Evolutionary conservation across 2,888 invertebrate genomes (phyloP).

Genomic region (Andrena dorsata): DNA sequence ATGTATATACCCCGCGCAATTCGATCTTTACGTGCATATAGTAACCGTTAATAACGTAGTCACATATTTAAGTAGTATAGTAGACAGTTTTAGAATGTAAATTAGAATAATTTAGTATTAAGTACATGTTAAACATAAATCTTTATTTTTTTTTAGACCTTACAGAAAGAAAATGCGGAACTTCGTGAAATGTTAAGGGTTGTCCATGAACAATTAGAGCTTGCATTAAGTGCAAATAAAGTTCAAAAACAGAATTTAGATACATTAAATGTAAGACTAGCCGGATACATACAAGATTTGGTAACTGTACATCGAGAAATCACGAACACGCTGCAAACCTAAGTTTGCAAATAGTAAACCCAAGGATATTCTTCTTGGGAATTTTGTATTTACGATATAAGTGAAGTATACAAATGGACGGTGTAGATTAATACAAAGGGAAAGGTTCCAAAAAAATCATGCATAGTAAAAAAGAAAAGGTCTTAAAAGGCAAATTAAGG

Average conservation of each 20-base stretch:
- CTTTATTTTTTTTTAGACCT: slow-evolving; percentile 82
- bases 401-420: slow-evolving; percentile 72
- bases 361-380: slow-evolving; percentile 75
- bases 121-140: slow-evolving; percentile 28
- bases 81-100: not conserved
- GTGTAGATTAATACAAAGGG: slow-evolving; percentile 72
- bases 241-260: slow-evolving; percentile 93
- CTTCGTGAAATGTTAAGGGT: slow-evolving; percentile 89
- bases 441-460: slow-evolving; percentile 72
- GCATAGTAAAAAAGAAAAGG: slow-evolving; percentile 46
- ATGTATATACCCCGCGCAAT: slow-evolving; percentile 53
- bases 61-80: slow-evolving; percentile 2
- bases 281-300: slow-evolving; percentile 92
- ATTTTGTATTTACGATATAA: slow-evolving; percentile 77
- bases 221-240: slow-evolving; percentile 92
- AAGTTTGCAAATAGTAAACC: slow-evolving; percentile 81
- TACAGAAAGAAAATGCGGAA: slow-evolving; percentile 89
- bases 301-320: slow-evolving; percentile 94
- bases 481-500: slow-evolving; percentile 49
- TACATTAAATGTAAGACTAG: slow-evolving; percentile 93
- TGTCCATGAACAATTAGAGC: slow-evolving; percentile 92
- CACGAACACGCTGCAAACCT: slow-evolving; percentile 92
- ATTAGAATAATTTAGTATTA: slow-evolving; percentile 7
- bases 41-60: not conserved
- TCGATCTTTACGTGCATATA: not conserved